A percentile compares a stretch with the other conserved stretches of the same genome.
Conservation (phyloP, 1,140 invertebrate species). For the Paralvinella palmiformis region DNA sequence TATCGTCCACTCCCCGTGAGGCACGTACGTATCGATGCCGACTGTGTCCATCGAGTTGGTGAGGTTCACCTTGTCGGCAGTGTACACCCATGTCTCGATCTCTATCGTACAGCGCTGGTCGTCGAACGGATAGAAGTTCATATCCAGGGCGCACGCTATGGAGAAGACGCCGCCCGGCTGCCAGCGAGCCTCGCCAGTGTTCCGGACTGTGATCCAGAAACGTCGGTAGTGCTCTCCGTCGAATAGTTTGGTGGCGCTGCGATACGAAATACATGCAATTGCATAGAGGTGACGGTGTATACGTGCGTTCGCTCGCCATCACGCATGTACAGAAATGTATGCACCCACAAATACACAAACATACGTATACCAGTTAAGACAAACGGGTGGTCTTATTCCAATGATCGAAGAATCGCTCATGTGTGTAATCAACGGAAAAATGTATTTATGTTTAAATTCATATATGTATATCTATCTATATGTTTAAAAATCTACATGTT, state of each 20-base stretch:
- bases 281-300: too few species aligned
- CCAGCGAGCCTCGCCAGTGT: not conserved
- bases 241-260: slow-evolving; percentile 1
- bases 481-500: too few species aligned
- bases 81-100: slow-evolving; percentile 4
- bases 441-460: too few species aligned
- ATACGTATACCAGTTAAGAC: too few species aligned
- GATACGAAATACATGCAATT: too few species aligned
- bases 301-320: too few species aligned
- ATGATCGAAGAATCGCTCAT: too few species aligned
- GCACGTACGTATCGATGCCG: not conserved
- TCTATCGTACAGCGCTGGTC: slow-evolving; percentile 13
- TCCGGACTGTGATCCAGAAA: not conserved
- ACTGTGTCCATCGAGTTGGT: not conserved
- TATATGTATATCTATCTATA: too few species aligned
- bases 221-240: slow-evolving; percentile 3
- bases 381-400: too few species aligned
- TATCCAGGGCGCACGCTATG: slow-evolving; percentile 37
- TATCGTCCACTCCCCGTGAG: slow-evolving; percentile 1
- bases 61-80: slow-evolving; percentile 6
- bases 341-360: too few species aligned
- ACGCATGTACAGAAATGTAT: too few species aligned
- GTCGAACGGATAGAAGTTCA: slow-evolving; percentile 39
- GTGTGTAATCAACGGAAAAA: too few species aligned
- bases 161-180: slow-evolving; percentile 1